Evolutionary conservation across 1,140 invertebrate species (phyloP).

Genomic region (Platorchestia sp.): DNA sequence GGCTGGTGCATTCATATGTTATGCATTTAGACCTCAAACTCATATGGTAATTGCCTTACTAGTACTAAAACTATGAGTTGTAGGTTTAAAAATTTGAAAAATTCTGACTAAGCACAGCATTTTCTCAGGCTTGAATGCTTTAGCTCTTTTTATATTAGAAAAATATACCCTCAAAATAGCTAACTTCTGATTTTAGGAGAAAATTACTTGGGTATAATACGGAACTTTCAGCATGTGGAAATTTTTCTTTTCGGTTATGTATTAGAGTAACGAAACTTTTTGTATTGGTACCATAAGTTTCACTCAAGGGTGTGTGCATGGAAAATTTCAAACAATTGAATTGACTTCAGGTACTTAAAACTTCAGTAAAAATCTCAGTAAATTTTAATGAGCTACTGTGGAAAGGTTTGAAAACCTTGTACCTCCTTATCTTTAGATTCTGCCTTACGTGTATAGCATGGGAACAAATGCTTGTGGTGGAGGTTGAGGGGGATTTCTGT

Average conservation of each 20-base stretch:
- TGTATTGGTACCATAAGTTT: no score
- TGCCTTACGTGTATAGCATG: background rate
- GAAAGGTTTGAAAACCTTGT: background rate
- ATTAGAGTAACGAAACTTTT: no score
- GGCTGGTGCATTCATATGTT: background rate
- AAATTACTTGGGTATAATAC: background rate
- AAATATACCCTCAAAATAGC: background rate
- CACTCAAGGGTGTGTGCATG: no score
- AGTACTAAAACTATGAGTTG: background rate
- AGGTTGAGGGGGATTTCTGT: background rate
- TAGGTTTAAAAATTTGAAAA: background rate
- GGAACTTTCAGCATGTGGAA: background rate
- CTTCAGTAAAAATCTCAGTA: no score
- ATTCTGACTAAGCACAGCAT: background rate
- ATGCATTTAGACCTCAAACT: background rate
- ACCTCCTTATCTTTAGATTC: background rate
- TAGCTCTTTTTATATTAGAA: background rate
- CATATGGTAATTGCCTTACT: background rate
- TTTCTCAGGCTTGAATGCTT: background rate
- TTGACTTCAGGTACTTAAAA: background rate
- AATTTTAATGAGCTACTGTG: no score
- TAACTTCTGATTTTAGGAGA: background rate
- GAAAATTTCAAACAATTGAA: background rate
- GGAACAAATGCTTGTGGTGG: background rate
- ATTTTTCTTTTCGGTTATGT: background rate